phyloP scores from a whole-genome alignment of 1,140 invertebrate genomes.

The Drosophila azteca region DNA sequence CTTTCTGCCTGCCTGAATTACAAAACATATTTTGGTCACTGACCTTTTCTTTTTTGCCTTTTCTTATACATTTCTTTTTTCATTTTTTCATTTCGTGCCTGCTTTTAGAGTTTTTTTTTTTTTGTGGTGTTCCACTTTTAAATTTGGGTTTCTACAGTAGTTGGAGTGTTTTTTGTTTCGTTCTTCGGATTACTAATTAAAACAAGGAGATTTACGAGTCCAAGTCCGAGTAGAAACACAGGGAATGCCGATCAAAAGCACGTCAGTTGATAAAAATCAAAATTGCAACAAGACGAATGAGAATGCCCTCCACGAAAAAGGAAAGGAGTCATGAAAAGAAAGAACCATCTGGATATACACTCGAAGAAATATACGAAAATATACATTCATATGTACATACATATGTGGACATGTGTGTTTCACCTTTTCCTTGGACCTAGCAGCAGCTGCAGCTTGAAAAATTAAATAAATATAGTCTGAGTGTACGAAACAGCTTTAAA shows the following conservation, averaged over 20 bases:
- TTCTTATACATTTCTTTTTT: slow-evolving; percentile 38
- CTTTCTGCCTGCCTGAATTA: slow-evolving; percentile 49
- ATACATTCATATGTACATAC: slow-evolving; percentile 9
- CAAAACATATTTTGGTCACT: slow-evolving; percentile 68
- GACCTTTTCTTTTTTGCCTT: slow-evolving; percentile 59
- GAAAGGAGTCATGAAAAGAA: slow-evolving; percentile 39
- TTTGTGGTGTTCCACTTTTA: slow-evolving; percentile 53
- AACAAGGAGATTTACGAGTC: slow-evolving; percentile 49
- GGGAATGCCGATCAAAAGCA: slow-evolving; percentile 43
- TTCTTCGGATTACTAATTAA: slow-evolving; percentile 46
- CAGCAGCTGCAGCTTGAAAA: slow-evolving; percentile 34
- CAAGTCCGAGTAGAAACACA: slow-evolving; percentile 9
- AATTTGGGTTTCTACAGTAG: slow-evolving; percentile 60
- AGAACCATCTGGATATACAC: slow-evolving; percentile 19
- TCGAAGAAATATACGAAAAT: slow-evolving; percentile 1
- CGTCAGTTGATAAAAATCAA: slow-evolving; percentile 66
- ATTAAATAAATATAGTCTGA: slow-evolving; percentile 22
- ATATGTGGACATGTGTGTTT: slow-evolving; percentile 24
- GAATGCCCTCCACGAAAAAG: neutral
- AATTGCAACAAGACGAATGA: slow-evolving; percentile 29
- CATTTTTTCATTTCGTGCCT: slow-evolving; percentile 34
- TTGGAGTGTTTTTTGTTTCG: slow-evolving; percentile 3
- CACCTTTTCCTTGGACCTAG: slow-evolving; percentile 7
- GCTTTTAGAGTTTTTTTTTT: slow-evolving; percentile 46
- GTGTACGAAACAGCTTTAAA: slow-evolving; percentile 50